These are phyloP conservation scores for Dasypolia templi DNA, from an alignment of 2,888 invertebrate species.

Conservation along the genomic window DNA sequence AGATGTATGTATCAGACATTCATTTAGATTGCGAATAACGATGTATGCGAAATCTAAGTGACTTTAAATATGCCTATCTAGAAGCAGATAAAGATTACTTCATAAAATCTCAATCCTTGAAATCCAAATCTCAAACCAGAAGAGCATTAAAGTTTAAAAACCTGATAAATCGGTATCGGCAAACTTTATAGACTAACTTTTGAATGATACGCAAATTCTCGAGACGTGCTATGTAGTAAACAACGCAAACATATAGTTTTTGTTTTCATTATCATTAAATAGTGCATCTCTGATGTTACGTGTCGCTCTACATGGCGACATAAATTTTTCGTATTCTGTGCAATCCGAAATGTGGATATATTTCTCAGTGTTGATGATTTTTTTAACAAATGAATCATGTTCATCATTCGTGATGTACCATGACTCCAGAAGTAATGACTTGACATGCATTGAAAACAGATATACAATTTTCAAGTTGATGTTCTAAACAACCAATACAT, in stretches of 20 bases:
- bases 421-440: not conserved
- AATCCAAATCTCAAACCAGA: not conserved
- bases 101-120: conserved; percentile 5
- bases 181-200: conserved; percentile 32
- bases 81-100: conserved; percentile 9
- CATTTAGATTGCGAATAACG: not conserved
- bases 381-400: not conserved
- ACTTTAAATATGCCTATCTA: not conserved
- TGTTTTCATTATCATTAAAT: conserved; percentile 25
- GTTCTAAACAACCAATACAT: conserved; percentile 25
- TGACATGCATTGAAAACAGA: not conserved
- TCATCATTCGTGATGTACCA: not conserved
- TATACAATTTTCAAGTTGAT: conserved; percentile 18
- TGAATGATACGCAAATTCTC: conserved; percentile 31
- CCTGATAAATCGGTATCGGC: conserved; percentile 22
- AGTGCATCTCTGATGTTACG: conserved; percentile 15
- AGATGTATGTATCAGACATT: conserved; percentile 11
- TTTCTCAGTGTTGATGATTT: conserved; percentile 6
- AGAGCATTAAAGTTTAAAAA: conserved; percentile 24
- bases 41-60: not conserved
- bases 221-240: conserved; percentile 30
- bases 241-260: conserved; percentile 23
- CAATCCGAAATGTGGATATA: not conserved
- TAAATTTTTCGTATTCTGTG: not conserved
- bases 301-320: too few relatives aligned